Evolutionary conservation across 2,113 vertebrate species (phyloP), one percentile per base, ranked within the genome.

Genomic region (Psephotus haematonotus): DNA sequence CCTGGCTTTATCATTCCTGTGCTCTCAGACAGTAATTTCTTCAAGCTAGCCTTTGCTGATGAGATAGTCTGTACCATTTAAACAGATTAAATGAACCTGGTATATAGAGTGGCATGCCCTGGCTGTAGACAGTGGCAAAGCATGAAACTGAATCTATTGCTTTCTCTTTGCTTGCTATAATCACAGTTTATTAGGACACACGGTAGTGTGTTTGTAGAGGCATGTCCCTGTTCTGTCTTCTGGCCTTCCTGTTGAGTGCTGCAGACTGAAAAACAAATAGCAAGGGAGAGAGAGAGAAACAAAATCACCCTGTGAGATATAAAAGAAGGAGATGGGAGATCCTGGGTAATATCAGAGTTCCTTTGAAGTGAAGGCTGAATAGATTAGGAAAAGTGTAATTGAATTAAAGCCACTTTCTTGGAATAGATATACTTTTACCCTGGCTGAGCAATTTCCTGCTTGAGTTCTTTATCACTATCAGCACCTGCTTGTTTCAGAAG

Each of bases 401-500:
- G 49, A 93, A 92, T 86, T 89, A 89, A 92, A 92, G 39, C 41
- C 31, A 27, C 62, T 35, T 52, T 89, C 74, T 74, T 75, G 63
- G 92, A 95, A 64, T 18, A 75, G 86, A 81, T 86, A 75, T 68
- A 87, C 82, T 96, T 96, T 96, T 93, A 80, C 90, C 79, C 82
- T 95, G 77, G 82, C 96, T 84, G 90, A 97, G 97, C 98, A 98
- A 97, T 95, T 96, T 97, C 97, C 95, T 93, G n/a, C 85, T 96
- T 91, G 96, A 88, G 95, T 93, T 97, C 97, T 97, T 94, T 94
- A 85, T 63, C 93, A 62, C 91, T 96, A 94, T 90, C 96, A 98
- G 96, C 97, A 97, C 97, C 98, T 98, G 97, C 97, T 97, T 49
- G 52, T 91, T 97, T 90, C 93, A 77, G 98, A 97, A 88, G 94